These are phyloP conservation scores for Isoperla grammatica DNA, from an alignment of 2,888 invertebrate species.

Conservation along the genomic window DNA sequence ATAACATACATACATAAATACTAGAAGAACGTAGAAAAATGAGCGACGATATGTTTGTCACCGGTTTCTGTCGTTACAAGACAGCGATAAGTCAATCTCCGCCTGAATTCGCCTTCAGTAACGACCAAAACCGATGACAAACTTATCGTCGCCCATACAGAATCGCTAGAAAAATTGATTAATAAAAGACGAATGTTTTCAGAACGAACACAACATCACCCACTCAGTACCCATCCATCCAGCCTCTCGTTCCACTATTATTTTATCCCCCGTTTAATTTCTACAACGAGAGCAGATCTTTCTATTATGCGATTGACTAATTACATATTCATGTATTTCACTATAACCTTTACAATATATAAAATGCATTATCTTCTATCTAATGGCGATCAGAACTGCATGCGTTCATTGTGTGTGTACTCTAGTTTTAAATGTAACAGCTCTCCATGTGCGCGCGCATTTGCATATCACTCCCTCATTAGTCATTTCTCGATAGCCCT, in stretches of 20 bases:
- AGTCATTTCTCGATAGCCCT: constrained; percentile 6
- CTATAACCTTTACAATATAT: background rate
- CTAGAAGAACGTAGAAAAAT: no score
- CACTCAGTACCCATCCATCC: background rate
- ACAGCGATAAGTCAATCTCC: no score
- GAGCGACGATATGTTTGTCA: no score
- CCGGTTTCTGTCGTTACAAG: no score
- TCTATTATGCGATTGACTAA: constrained; percentile 21
- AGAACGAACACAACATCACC: background rate
- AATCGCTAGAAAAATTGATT: no score
- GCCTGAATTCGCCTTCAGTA: no score
- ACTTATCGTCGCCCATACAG: no score
- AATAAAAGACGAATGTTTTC: no score
- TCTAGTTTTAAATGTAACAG: no score
- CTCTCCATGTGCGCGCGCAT: constrained; percentile 1
- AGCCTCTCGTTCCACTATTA: background rate
- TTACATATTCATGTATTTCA: constrained; percentile 23
- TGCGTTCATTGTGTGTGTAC: background rate
- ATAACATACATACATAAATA: no score
- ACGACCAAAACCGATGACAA: no score
- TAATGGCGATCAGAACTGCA: constrained; percentile 7
- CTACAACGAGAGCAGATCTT: constrained; percentile 2
- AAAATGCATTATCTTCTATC: constrained; percentile 12
- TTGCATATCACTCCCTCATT: constrained; percentile 17
- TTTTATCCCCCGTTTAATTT: background rate